phyloP scores from a whole-genome alignment of 2,888 invertebrate genomes.

The Lissocephala sabroskyi region DNA sequence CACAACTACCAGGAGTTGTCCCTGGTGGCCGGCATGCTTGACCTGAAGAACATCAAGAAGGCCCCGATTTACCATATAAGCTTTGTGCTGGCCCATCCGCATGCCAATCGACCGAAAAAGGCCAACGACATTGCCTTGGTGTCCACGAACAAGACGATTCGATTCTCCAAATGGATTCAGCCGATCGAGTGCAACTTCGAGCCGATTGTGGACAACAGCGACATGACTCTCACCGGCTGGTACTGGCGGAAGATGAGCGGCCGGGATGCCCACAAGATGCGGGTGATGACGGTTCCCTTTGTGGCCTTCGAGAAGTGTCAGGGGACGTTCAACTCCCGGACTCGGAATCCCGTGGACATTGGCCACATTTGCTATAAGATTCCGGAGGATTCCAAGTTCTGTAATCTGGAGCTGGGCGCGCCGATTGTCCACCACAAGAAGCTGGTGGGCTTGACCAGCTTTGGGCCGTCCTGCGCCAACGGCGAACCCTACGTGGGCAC shows the following conservation, averaged over 20 bases:
- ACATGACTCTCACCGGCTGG: constrained; percentile 1
- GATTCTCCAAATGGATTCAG: neutral
- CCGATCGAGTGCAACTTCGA: neutral
- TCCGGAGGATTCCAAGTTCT: neutral
- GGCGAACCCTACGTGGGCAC: constrained; percentile 8
- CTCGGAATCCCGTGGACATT: neutral
- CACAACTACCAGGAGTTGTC: constrained; percentile 28
- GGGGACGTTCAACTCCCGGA: neutral
- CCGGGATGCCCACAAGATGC: neutral
- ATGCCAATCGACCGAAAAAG: neutral
- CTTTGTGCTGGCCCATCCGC: constrained; percentile 6
- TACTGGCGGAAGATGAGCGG: neutral
- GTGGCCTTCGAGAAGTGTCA: neutral
- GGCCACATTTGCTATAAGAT: constrained; percentile 4
- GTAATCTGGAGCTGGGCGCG: neutral
- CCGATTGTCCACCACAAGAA: neutral
- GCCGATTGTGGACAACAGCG: neutral
- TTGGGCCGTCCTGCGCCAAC: neutral
- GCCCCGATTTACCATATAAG: neutral
- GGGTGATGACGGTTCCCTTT: neutral
- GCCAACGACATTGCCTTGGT: constrained; percentile 6
- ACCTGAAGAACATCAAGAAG: rapidly evolving
- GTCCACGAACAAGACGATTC: neutral
- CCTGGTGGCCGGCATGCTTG: constrained; percentile 45
- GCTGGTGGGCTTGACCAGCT: constrained; percentile 7